Base-by-base conservation (phyloP, 2,888 invertebrate genomes). In the Lamellibrachia columna region DNA sequence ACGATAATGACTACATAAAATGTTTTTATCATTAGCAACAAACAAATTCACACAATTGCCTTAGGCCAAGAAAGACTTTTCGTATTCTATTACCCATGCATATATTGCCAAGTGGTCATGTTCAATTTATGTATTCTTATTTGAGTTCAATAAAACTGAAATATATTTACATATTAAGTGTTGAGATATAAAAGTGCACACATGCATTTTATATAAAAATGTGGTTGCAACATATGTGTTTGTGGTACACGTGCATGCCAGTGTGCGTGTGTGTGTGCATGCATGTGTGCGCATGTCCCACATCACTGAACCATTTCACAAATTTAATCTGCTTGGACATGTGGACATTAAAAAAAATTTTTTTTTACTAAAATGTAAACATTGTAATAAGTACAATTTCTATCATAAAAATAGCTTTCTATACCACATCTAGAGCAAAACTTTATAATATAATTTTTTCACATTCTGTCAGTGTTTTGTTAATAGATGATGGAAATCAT, bases 251-350 rank as follows among this genome's bases (percentile, higher is more conserved):
- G 90, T 90, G n/a, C n/a, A 90, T 90, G n/a, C 90, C 15, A 22
- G 90, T 1, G 90, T 90, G 90, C 28, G 52, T 92, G 58, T 90
- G 92, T 92, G 91, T 93, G 93, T n/a, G 92, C 90, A 53, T 22
- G 92, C 22, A 15, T 22, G 53, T 90, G 90, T 90, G 90, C n/a
- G 90, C n/a, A n/a, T 90, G 90, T 90, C 15, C 40, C 40, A 40
- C 40, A 40, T 40, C 40, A 40, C 40, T 40, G 40, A 40, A 40
- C 40, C 40, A 40, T 40, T 40, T 40, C 40, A 40, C 40, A 40
- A 40, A 40, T 40, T 40, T 40, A 40, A 40, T 40, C 40, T 22
- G 75, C 75, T n/a, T 4, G n/a, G 3, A 75, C 75, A 75, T 22
- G 6, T 60, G 60, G 22, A 11, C 75, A 22, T n/a, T 75, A 15